Evolutionary conservation across 2,888 invertebrate species (phyloP).

Genomic region (Chrysolina oricalcia): DNA sequence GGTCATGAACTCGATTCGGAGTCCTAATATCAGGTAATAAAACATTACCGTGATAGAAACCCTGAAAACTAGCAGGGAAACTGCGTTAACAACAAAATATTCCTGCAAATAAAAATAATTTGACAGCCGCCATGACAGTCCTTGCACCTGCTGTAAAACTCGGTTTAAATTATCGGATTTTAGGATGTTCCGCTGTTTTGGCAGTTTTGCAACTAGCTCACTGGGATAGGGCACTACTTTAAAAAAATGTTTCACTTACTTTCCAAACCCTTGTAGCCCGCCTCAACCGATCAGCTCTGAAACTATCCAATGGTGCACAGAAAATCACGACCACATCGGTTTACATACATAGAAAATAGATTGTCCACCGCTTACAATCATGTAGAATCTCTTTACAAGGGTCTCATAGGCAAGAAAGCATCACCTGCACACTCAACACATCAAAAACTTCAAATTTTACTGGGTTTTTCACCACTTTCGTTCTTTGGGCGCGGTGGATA

Average conservation of each 20-base stretch:
- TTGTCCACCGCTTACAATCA: slow-evolving; percentile 67
- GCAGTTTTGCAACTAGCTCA: neutral
- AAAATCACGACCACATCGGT: slow-evolving; percentile 70
- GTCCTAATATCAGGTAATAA: slow-evolving; percentile 29
- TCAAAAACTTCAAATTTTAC: slow-evolving; percentile 54
- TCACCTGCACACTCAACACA: slow-evolving; percentile 63
- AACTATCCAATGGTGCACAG: slow-evolving; percentile 67
- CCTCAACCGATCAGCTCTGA: slow-evolving; percentile 61
- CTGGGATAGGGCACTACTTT: neutral
- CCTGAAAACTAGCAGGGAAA: neutral
- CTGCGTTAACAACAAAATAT: slow-evolving; percentile 13
- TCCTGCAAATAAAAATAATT: slow-evolving; percentile 62
- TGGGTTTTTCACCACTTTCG: slow-evolving; percentile 57
- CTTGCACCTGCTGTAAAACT: slow-evolving; percentile 63
- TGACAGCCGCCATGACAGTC: slow-evolving; percentile 70
- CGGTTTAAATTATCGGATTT: slow-evolving; percentile 45
- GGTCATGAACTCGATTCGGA: slow-evolving; percentile 46
- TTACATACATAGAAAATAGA: slow-evolving; percentile 69
- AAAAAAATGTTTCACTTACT: slow-evolving; percentile 40
- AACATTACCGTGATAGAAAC: neutral
- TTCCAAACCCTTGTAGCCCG: slow-evolving; percentile 62
- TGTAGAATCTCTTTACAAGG: slow-evolving; percentile 64
- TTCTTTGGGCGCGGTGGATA: slow-evolving; percentile 66
- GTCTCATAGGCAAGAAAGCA: slow-evolving; percentile 62
- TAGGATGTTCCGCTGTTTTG: neutral